phyloP scores from a whole-genome alignment of 1,140 invertebrate species.

The Danaus melanippus region DNA sequence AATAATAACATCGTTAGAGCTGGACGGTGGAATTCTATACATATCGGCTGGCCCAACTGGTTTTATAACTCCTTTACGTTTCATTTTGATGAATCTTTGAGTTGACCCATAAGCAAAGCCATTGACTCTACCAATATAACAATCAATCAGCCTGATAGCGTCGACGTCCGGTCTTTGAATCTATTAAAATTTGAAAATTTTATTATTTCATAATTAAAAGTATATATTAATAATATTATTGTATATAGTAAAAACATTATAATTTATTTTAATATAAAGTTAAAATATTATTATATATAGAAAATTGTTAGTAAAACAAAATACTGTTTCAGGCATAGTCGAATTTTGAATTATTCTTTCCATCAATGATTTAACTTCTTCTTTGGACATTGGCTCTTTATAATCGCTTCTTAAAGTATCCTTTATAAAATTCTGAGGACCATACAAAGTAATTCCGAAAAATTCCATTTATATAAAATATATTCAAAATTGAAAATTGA shows the following conservation, averaged over 20 bases:
- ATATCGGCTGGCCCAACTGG: slow-evolving; percentile 52
- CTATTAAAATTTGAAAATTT: slow-evolving; percentile 19
- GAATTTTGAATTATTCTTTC: slow-evolving; percentile 34
- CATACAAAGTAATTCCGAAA: slow-evolving; percentile 49
- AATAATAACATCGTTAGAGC: slow-evolving; percentile 39
- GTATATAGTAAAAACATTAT: slow-evolving; percentile 4
- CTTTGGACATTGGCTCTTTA: slow-evolving; percentile 37
- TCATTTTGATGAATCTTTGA: slow-evolving; percentile 53
- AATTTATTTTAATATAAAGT: no score
- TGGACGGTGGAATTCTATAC: slow-evolving; percentile 42
- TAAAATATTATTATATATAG: background rate
- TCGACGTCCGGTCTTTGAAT: slow-evolving; percentile 35
- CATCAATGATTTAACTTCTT: slow-evolving; percentile 40
- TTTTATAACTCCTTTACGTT: slow-evolving; percentile 56
- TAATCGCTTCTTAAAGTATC: slow-evolving; percentile 48
- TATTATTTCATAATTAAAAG: no score
- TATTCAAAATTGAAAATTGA: no score
- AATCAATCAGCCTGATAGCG: slow-evolving; percentile 39
- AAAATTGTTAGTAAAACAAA: slow-evolving; percentile 1
- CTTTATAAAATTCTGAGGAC: slow-evolving; percentile 55
- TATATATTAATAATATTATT: no score
- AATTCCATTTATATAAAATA: slow-evolving; percentile 41
- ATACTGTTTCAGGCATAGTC: slow-evolving; percentile 34
- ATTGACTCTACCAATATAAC: slow-evolving; percentile 55
- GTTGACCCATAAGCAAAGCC: slow-evolving; percentile 57